Conservation (phyloP, 2,888 invertebrate species). For the Neoitamus cyanurus region DNA sequence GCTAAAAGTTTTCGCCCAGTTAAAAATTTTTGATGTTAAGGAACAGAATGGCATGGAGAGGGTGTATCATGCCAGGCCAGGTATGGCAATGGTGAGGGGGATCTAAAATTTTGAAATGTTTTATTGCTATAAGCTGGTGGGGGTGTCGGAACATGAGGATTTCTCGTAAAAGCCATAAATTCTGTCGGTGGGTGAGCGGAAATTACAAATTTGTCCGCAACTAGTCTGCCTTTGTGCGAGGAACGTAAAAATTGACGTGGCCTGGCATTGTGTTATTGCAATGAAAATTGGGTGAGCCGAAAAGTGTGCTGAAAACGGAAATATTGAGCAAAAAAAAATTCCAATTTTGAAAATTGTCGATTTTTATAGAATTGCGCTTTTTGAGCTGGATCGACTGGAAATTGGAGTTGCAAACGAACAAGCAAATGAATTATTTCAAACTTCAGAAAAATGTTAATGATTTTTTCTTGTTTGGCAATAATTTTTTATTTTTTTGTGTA, state of each 20-base stretch:
- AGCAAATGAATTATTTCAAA: no score
- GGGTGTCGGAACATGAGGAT: neutral
- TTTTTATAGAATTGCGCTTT: no score
- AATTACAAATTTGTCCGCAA: conserved; percentile 1
- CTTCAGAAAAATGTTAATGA: no score
- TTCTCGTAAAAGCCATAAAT: neutral
- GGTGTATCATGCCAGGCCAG: neutral
- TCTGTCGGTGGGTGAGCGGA: neutral
- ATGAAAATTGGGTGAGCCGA: neutral
- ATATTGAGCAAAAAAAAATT: no score
- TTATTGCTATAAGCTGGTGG: neutral
- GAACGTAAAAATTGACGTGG: neutral
- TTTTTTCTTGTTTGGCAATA: no score
- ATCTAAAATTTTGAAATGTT: neutral
- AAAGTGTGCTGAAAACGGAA: no score
- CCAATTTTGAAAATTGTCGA: no score
- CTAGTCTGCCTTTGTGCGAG: neutral
- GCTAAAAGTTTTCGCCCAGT: neutral
- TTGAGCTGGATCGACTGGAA: no score
- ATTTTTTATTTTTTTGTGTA: no score
- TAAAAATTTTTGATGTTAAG: conserved; percentile 1
- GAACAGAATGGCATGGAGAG: neutral
- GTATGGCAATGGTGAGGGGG: neutral
- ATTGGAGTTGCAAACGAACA: no score
- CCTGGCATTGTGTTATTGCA: neutral